Conservation (phyloP, 2,888 invertebrate genomes). For the Aphrophora alni region DNA sequence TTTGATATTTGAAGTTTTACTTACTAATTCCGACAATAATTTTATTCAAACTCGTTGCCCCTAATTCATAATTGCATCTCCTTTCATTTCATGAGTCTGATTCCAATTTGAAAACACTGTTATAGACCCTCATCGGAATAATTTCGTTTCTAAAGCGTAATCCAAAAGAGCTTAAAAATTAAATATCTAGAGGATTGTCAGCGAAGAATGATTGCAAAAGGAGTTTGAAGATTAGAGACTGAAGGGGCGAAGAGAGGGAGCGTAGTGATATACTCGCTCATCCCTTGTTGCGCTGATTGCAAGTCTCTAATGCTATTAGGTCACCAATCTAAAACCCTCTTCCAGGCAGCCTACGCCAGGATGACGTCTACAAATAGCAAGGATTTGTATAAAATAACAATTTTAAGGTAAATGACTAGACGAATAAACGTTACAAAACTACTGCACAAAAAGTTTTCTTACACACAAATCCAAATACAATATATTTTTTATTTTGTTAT, state of each 20-base stretch:
- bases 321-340: background rate
- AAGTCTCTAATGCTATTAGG: background rate
- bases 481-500: too few species aligned
- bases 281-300: background rate
- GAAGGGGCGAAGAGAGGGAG: background rate
- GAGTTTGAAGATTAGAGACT: background rate
- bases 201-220: background rate
- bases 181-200: background rate
- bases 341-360: too few species aligned
- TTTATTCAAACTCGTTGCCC: too few species aligned
- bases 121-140: background rate
- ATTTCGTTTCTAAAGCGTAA: background rate
- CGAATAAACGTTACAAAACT: too few species aligned
- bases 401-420: too few species aligned
- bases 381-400: too few species aligned
- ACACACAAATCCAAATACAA: too few species aligned
- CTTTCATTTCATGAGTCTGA: background rate
- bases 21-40: too few species aligned
- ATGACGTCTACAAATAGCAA: too few species aligned
- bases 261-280: background rate
- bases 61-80: background rate
- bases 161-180: background rate
- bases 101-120: background rate
- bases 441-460: too few species aligned
- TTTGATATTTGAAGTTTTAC: too few species aligned